Conservation (phyloP, 2,888 invertebrate genomes). For the Electrophaes corylata region DNA sequence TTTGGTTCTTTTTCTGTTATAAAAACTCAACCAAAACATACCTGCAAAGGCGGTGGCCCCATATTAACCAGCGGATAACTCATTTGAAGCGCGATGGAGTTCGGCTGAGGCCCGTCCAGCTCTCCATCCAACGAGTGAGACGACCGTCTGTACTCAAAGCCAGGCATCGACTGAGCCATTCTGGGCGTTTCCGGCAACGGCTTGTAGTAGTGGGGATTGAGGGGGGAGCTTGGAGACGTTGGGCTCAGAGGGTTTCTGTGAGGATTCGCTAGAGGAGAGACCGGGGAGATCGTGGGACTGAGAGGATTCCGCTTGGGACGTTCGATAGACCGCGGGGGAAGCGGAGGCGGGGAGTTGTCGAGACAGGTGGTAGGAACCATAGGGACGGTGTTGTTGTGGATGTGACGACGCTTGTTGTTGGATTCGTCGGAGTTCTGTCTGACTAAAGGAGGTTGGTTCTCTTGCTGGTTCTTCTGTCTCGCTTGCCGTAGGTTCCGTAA, state of each 20-base stretch:
- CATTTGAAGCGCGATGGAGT: slow-evolving; percentile 87
- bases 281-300: slow-evolving; percentile 38
- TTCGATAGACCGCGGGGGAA: slow-evolving; percentile 67
- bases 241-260: slow-evolving; percentile 38
- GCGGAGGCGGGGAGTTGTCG: slow-evolving; percentile 70
- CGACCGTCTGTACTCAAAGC: slow-evolving; percentile 61
- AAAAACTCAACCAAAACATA: slow-evolving; percentile 43
- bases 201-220: slow-evolving; percentile 45
- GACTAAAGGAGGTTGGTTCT: slow-evolving; percentile 57
- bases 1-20: slow-evolving; percentile 1
- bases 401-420: slow-evolving; percentile 51
- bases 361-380: slow-evolving; percentile 74
- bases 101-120: slow-evolving; percentile 75
- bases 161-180: slow-evolving; percentile 70
- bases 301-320: slow-evolving; percentile 58
- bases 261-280: slow-evolving; percentile 15
- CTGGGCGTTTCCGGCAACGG: slow-evolving; percentile 47
- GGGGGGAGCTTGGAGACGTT: slow-evolving; percentile 23
- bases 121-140: slow-evolving; percentile 73
- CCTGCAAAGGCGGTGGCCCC: slow-evolving; percentile 78
- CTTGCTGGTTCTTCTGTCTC: slow-evolving; percentile 55
- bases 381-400: slow-evolving; percentile 68
- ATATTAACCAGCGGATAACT: slow-evolving; percentile 86
- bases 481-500: slow-evolving; percentile 65
- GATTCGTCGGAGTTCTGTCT: slow-evolving; percentile 67